Evolutionary conservation across 2,888 invertebrate species (phyloP).

Genomic region (Leucophora obtusa): DNA sequence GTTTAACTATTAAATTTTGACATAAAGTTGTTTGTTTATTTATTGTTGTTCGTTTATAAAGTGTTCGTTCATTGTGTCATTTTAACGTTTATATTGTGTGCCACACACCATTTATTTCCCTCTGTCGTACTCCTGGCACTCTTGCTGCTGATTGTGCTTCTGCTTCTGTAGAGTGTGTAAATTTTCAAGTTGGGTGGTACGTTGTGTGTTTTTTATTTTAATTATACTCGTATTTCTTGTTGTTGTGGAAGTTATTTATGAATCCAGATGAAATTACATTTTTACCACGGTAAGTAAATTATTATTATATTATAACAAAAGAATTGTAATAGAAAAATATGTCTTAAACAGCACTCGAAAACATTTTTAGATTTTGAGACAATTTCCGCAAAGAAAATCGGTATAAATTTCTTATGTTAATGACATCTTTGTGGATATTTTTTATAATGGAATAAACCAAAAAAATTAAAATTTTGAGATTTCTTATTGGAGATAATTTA

Average conservation of each 20-base stretch:
- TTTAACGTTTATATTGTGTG: slow-evolving; percentile 1
- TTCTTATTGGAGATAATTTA: too few species aligned
- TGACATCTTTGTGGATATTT: too few species aligned
- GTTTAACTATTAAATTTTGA: slow-evolving; percentile 45
- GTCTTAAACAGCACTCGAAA: too few species aligned
- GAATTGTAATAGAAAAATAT: slow-evolving; percentile 10
- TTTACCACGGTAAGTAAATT: slow-evolving; percentile 72
- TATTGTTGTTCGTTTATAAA: background rate
- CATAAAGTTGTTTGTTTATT: slow-evolving; percentile 27
- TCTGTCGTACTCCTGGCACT: background rate
- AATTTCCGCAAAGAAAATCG: too few species aligned
- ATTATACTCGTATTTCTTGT: slow-evolving; percentile 55
- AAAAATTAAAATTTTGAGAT: too few species aligned
- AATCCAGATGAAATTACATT: slow-evolving; percentile 74
- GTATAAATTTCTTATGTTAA: too few species aligned
- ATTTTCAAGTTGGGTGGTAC: slow-evolving; percentile 9
- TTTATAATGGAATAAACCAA: too few species aligned
- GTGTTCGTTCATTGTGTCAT: slow-evolving; percentile 1
- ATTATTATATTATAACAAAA: background rate
- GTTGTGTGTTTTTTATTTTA: slow-evolving; percentile 45
- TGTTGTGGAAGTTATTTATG: slow-evolving; percentile 66
- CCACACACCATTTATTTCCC: slow-evolving; percentile 16
- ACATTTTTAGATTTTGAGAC: too few species aligned
- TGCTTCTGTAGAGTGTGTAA: slow-evolving; percentile 14
- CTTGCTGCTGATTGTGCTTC: background rate